Base-by-base conservation (phyloP, 2,113 vertebrate species). In the Mirza zaza region DNA sequence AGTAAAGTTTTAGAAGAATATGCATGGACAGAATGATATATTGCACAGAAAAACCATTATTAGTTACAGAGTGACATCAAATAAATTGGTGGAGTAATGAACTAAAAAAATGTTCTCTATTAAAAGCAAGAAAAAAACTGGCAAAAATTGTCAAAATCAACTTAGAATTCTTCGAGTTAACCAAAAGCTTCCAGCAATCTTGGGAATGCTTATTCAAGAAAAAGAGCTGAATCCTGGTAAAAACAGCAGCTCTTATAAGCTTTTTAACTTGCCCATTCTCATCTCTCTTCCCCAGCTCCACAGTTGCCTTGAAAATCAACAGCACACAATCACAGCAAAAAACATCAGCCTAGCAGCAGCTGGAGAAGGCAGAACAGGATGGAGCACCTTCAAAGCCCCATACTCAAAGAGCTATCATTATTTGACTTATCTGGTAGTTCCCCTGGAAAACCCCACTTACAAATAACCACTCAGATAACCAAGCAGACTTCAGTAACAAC, bases 51-150 rank as follows among this genome's bases (percentile, higher is more conserved):
- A 65, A 84, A 71, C n/a, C 71, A 73, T 42, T 67, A 75, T n/a
- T 76, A 68, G 5, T 75, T 45, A 61, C 21, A 87, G 9, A 81
- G 45, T 76, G 13, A 80, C 29, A 75, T 45, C 65, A 90, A 70
- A 39, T 20, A 93, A 87, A 42, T 20, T 71, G 36, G 9, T 42
- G 23, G 39, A 73, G 21, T 52, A 76, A 52, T 57, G 42, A 83
- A 14, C 55, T 91, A 7, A 65, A 71, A 79, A 93, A 94, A 73
- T 39, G 67, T 25, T 80, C 55, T 92, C 32, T 42, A 50, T 52
- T 89, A 94, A 88, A 96, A 88, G 32, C 32, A 90, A 17, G 48
- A 57, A 88, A 63, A 87, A 96, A 83, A 94, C 52, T 36, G 34
- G 45, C 68, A 63, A 61, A 48, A 63, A n/a, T n/a, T 36, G 52